Evolutionary conservation across 2,113 vertebrate genomes (phyloP), one percentile per base, ranked within the genome.

Genomic region (Monopterus albus): DNA sequence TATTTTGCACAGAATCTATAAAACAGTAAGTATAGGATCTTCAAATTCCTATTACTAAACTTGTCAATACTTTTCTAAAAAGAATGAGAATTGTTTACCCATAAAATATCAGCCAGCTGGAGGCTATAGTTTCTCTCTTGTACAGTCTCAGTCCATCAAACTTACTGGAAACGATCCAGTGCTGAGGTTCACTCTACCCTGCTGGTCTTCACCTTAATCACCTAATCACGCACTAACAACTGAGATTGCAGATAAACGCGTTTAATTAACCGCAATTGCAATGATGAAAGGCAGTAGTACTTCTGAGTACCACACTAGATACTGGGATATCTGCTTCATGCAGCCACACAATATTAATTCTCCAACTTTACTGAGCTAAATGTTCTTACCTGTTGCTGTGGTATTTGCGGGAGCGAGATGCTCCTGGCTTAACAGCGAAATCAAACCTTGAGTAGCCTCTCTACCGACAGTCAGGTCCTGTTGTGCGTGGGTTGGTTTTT

Each of bases 381-480:
- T 15, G 9, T 20, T 67, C 78, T 79, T 88, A 91, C 90, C 89
- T 91, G 90, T 91, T 91, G 90, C 86, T 88, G 83, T 51, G 63
- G 73, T 40, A 20, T 73, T 20, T 33, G 56, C 33, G 21, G 84
- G 84, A 87, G 84, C 74, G 43, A 50, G 26, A 5, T 58, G 71
- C 87, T 84, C 85, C 78, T 23, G 47, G 26, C 39, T 45, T 4
- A 42, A 7, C 43, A 31, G 55, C n/a, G 14, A 50, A 45, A 62
- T 11, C 2, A 46, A 71, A 62, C 43, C 75, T 52, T 1, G n/a
- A 4, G 73, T 38, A 13, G n/a, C n/a, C n/a, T n/a, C n/a, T 85
- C 79, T 81, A 42, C 35, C 46, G 67, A 78, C 55, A 56, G 36
- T 50, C 74, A 42, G 58, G 61, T 62, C 42, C 39, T 75, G 40